Evolutionary conservation across 2,797 vertebrate species (phyloP).

Genomic region (Cuculus canorus): DNA sequence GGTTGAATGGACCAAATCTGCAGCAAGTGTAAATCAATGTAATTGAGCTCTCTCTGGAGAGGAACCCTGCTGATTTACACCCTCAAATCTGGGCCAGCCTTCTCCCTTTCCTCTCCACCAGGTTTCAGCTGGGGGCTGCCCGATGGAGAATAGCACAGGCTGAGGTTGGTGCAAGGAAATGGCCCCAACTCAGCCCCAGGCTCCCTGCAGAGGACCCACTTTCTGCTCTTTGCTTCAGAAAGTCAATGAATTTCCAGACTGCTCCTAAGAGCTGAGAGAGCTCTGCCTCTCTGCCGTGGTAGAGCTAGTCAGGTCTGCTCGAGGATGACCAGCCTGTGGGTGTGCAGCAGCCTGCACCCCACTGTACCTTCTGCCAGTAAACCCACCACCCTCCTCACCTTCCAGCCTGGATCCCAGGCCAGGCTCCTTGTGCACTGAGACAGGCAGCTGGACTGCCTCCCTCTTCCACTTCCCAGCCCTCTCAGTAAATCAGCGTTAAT

Average conservation of each 20-base stretch:
- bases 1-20: conserved; percentile 55
- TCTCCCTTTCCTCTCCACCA: background rate
- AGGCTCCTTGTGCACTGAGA: background rate
- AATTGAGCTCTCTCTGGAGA: conserved; percentile 46
- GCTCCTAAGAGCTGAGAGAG: rapidly evolving
- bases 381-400: background rate
- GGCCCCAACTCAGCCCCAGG: background rate
- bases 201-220: background rate
- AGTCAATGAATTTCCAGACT: background rate
- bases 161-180: background rate
- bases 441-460: conserved; percentile 47
- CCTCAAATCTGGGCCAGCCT: background rate
- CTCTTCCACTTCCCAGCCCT: background rate
- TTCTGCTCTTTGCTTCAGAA: background rate
- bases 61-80: conserved; percentile 30
- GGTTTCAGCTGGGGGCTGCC: background rate
- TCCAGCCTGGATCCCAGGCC: background rate
- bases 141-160: background rate
- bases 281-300: rapidly evolving
- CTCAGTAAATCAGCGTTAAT: conserved; percentile 50
- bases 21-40: conserved; percentile 44
- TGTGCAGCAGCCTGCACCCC: background rate
- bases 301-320: background rate
- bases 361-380: background rate
- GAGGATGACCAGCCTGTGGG: background rate